Percentiles rank a stretch among this genome's conserved stretches.
phyloP scores from a whole-genome alignment of 2,113 vertebrate genomes.

The Rhynchomys soricoides region DNA sequence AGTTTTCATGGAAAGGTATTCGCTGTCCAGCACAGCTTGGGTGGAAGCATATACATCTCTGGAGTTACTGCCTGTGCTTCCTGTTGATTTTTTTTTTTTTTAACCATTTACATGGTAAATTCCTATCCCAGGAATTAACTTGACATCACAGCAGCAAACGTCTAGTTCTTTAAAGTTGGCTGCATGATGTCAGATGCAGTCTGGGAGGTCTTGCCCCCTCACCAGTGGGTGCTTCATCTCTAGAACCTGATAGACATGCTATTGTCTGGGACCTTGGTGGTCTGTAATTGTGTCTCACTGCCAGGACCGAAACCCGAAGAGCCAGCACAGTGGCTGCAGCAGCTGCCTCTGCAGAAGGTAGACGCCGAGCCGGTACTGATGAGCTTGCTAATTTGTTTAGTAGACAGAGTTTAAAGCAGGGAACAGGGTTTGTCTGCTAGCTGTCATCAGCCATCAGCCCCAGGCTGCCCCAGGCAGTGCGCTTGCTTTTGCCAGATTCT shows the following conservation, averaged over 20 bases:
- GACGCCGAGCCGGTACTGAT: constrained; percentile 83
- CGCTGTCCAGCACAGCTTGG: neutral
- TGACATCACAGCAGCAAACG: neutral
- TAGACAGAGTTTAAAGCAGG: constrained; percentile 78
- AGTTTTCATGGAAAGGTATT: constrained; percentile 1
- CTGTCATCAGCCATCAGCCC: constrained; percentile 87
- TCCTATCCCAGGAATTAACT: neutral
- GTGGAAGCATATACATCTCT: neutral
- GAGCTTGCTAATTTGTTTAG: constrained; percentile 87
- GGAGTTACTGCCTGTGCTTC: neutral
- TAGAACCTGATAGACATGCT: neutral
- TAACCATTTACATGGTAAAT: neutral
- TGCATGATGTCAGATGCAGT: neutral
- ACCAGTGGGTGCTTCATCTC: neutral
- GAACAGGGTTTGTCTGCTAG: constrained; percentile 85
- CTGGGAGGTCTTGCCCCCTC: neutral
- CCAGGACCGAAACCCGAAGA: constrained; percentile 73
- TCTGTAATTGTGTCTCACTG: neutral
- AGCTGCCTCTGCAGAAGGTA: constrained; percentile 84
- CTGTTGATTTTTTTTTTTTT: neutral
- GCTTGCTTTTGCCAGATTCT: constrained; percentile 85
- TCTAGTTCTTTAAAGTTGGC: neutral
- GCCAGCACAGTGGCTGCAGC: constrained; percentile 75
- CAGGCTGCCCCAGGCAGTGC: constrained; percentile 84
- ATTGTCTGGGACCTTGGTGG: neutral